Percentiles rank a stretch among this genome's conserved stretches.
Evolutionary conservation across 2,797 vertebrate species (phyloP).

Genomic region (Semaprochilodus insignis): DNA sequence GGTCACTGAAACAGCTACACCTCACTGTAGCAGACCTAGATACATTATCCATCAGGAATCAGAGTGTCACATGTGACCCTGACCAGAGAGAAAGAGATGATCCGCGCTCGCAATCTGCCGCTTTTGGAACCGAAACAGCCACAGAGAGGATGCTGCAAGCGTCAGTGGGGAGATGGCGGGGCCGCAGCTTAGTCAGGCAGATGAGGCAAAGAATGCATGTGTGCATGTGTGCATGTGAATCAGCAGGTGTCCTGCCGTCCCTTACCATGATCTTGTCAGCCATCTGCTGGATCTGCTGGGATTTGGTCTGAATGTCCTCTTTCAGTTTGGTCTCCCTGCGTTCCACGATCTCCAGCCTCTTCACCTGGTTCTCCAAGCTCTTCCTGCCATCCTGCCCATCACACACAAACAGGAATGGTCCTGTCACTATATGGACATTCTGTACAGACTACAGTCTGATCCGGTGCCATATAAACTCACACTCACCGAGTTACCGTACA

Average conservation of each 20-base stretch:
- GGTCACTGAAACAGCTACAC: constrained; percentile 18
- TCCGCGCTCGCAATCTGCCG: constrained; percentile 54
- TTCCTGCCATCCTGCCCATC: constrained; percentile 90
- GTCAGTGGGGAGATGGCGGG: not conserved
- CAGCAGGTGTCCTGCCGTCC: constrained; percentile 29
- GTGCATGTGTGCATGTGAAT: constrained; percentile 28
- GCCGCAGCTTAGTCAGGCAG: constrained; percentile 37
- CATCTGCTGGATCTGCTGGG: constrained; percentile 99
- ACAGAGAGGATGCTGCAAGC: constrained; percentile 32
- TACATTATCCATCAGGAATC: constrained; percentile 20
- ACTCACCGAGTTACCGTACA: no score
- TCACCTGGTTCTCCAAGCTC: constrained; percentile 98
- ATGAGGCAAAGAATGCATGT: constrained; percentile 30
- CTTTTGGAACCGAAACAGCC: constrained; percentile 51
- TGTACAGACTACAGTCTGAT: no score
- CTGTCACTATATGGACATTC: not conserved
- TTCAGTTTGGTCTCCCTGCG: constrained; percentile 96
- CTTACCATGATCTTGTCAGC: constrained; percentile 97
- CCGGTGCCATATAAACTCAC: no score
- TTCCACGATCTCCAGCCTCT: constrained; percentile 95
- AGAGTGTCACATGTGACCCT: constrained; percentile 22
- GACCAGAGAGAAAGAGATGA: constrained; percentile 37
- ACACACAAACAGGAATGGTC: constrained; percentile 21
- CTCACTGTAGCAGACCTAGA: constrained; percentile 14
- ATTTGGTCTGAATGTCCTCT: constrained; percentile 97